These are phyloP conservation scores for Chionis minor DNA, from an alignment of 2,113 vertebrate species.

Conservation along the genomic window DNA sequence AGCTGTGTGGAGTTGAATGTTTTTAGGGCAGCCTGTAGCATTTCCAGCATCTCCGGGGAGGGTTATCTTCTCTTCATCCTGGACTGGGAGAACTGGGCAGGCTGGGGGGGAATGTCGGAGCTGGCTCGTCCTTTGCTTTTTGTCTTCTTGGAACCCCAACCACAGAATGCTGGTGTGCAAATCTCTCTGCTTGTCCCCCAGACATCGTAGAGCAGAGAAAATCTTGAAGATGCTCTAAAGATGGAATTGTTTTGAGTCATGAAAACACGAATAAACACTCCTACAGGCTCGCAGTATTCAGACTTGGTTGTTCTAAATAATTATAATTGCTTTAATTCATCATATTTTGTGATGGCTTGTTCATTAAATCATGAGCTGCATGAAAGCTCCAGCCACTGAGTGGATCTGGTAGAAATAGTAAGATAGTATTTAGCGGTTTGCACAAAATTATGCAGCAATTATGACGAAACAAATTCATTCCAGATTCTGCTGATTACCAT, in stretches of 20 bases:
- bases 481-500: conserved; percentile 68
- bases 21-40: neutral
- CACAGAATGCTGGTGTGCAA: neutral
- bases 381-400: neutral
- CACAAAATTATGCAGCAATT: conserved; percentile 56
- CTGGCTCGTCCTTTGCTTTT: neutral
- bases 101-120: neutral
- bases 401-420: neutral
- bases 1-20: neutral
- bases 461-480: conserved; percentile 43
- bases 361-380: neutral
- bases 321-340: neutral
- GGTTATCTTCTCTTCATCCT: neutral
- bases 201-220: neutral
- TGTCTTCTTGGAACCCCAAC: neutral
- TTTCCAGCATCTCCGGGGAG: neutral
- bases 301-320: neutral
- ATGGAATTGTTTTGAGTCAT: neutral
- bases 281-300: neutral
- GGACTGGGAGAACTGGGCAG: neutral
- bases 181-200: neutral
- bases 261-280: neutral
- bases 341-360: neutral
- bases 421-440: conserved; percentile 10
- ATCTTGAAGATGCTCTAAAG: neutral